Evolutionary conservation across 2,888 invertebrate species (phyloP).

Genomic region (Miltochrista miniata): DNA sequence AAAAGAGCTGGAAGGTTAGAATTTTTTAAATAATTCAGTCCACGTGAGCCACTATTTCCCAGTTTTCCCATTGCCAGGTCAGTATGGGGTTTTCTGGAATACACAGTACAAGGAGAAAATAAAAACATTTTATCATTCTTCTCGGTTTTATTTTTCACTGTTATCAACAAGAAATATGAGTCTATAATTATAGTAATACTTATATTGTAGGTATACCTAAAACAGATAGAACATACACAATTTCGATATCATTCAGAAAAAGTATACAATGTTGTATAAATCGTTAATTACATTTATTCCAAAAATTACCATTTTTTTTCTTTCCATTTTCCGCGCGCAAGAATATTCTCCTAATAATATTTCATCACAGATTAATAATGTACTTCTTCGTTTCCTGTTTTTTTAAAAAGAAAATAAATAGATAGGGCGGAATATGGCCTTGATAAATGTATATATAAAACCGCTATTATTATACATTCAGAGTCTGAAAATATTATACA

Average conservation of each 20-base stretch:
- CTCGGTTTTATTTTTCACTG: conserved; percentile 73
- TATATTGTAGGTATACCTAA: conserved; percentile 73
- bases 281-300: conserved; percentile 57
- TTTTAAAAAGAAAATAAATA: conserved; percentile 51
- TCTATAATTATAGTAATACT: conserved; percentile 81
- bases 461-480: conserved; percentile 44
- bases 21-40: too few relatives aligned
- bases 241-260: conserved; percentile 62
- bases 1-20: too few relatives aligned
- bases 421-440: conserved; percentile 61
- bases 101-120: neutral
- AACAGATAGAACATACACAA: conserved; percentile 67
- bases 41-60: too few relatives aligned
- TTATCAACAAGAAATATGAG: conserved; percentile 78
- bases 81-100: too few relatives aligned
- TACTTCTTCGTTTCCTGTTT: conserved; percentile 70
- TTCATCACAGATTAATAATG: conserved; percentile 80
- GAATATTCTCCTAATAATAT: conserved; percentile 66
- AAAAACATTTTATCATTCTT: conserved; percentile 50
- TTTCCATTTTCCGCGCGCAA: conserved; percentile 59
- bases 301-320: conserved; percentile 53
- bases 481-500: conserved; percentile 53
- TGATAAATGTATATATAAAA: conserved; percentile 49
- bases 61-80: too few relatives aligned
- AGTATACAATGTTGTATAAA: conserved; percentile 53